Base-by-base conservation (phyloP, 2,797 vertebrate species). In the Craterocephalus amniculus region DNA sequence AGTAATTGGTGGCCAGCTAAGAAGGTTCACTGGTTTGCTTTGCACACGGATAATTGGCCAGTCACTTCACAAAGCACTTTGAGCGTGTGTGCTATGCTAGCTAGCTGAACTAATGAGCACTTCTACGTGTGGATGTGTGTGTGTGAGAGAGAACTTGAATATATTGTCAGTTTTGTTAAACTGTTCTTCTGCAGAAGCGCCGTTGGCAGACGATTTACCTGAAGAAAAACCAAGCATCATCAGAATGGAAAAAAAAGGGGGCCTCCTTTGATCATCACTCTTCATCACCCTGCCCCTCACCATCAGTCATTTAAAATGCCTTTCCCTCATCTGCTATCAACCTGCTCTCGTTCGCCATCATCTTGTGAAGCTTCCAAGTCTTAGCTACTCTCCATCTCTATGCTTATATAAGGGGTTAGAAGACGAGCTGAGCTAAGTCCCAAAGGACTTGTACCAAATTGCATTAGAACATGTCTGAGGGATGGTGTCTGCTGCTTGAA, bases 21-120 rank as follows among this genome's bases (percentile, higher is more conserved):
- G 88, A 91, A 88, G 88, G 89, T 90, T 91, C 89, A 89, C 86
- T 89, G 87, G 88, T 89, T 90, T 88, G 89, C 88, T 89, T 90
- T 88, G 86, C 89, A 84, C 84, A 83, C 43, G 83, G 86, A 89
- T 93, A 93, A 93, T 92, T 93, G 90, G 88, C 78, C 86, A 70
- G 87, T 87, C 62, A 48, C 84, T 87, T 85, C 89, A 91, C 85
- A 90, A 88, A 90, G 85, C 85, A 82, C 86, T 86, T 78, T 72
- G 72, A 90, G 85, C 87, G 74, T 71, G 67, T 83, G 80, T 61
- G 87, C 84, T 66, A 89, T 88, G 80, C 83, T 87, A 85, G 86
- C 88, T 86, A 81, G 91, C 85, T 86, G 89, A 91, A 92, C 90
- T 92, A 93, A 93, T 92, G 90, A 93, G 87, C 87, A 74, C 60